A percentile compares a stretch with the other conserved stretches of the same genome.
phyloP scores from a whole-genome alignment of 2,113 vertebrate genomes.

The Halichoeres trimaculatus region DNA sequence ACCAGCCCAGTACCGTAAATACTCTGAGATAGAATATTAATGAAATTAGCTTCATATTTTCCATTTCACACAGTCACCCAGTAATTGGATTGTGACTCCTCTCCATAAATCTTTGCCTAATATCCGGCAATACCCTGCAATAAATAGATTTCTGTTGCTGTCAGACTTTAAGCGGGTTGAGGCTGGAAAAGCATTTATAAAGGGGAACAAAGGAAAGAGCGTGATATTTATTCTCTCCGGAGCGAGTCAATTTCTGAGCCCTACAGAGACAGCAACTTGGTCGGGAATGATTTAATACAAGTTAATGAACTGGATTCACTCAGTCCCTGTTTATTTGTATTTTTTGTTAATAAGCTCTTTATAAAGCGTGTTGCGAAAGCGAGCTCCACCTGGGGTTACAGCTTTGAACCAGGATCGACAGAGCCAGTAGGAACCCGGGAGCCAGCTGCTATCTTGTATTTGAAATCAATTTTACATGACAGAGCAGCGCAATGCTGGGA shows the following conservation, averaged over 20 bases:
- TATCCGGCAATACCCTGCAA: conserved; percentile 25
- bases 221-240: conserved; percentile 27
- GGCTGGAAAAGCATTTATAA: conserved; percentile 14
- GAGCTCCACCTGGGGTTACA: conserved; percentile 2
- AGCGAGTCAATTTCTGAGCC: conserved; percentile 1
- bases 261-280: conserved; percentile 6
- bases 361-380: not conserved
- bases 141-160: conserved; percentile 35
- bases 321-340: not conserved
- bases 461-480: conserved; percentile 18
- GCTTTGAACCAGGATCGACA: conserved; percentile 6
- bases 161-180: conserved; percentile 28
- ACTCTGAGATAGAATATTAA: conserved; percentile 69
- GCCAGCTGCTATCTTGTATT: not conserved
- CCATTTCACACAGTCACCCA: conserved; percentile 52
- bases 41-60: conserved; percentile 71
- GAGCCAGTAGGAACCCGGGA: not conserved
- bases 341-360: not conserved
- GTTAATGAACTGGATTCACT: conserved; percentile 1
- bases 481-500: not conserved
- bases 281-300: conserved; percentile 24
- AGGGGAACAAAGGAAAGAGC: conserved; percentile 27
- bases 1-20: conserved; percentile 38
- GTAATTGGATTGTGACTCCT: conserved; percentile 52
- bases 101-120: conserved; percentile 55